Base-by-base conservation (phyloP, 2,888 invertebrate species). In the Euplexia lucipara region DNA sequence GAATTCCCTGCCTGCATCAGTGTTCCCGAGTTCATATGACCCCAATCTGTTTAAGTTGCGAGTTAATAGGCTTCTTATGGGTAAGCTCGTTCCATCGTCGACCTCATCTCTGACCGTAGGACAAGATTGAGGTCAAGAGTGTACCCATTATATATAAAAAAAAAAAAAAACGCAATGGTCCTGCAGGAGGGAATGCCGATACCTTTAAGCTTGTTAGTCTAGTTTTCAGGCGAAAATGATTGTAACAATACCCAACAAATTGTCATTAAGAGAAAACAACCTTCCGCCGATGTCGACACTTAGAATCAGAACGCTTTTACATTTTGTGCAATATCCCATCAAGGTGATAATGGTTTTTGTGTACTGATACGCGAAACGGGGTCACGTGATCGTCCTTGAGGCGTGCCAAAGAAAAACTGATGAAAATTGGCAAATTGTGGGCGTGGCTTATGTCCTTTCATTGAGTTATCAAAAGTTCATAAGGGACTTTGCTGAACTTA, bases 281-380 rank as follows among this genome's bases (percentile, higher is more conserved):
- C 93, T 92, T 92, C 91, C 83, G 83, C 39, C 16, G 66, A 62
- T 85, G 78, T 60, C 70, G 80, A 74, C 79, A 78, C 74, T 81
- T 78, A 78, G 61, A 78, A 66, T 83, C 82, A 81, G 76, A 80
- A 71, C 87, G 88, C 87, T 91, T 91, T 92, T 90, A 88, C 87
- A 85, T 87, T 91, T 90, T 89, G n/a, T n/a, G 92, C 91, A 92
- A 92, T 83, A 78, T 84, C 87, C 89, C 87, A 87, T 82, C 92
- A 91, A 91, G 92, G 92, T 88, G 86, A 91, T 84, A 84, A 81
- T 82, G 79, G 83, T 81, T 88, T 87, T 86, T 88, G 84, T 85
- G 67, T 61, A 63, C 73, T 86, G 84, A 86, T 77, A 86, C 30
- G 76, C 85, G 83, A 83, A 89, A 84, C 89, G 81, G 83, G 85